Evolutionary conservation across 92 coral and sea anemone species (phyloP), one percentile per base, ranked within the genome.

Genomic region (Bergia sp.): DNA sequence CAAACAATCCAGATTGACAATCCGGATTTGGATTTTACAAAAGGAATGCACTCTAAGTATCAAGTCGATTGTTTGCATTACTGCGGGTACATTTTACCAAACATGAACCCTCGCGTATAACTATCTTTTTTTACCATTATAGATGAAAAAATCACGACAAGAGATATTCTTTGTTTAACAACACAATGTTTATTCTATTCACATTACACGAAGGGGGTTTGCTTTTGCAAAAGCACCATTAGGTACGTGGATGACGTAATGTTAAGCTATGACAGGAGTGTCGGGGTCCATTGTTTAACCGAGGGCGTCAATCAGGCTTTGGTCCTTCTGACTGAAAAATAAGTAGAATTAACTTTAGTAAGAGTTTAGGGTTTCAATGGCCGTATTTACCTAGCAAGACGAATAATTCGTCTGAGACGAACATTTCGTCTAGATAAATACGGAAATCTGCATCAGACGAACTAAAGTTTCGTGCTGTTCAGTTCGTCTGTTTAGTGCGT

Each of bases 211-310:
- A 40, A 40, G 20, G 50, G 36, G 47, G 7, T 18, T 41, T 39
- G 50, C 9, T 76, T 74, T 76, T 73, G 47, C 79, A 5, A 76
- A n/a, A 38, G 36, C 79, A 76, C 79, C 79, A 39, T 76, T 76
- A 3, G 79, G 50, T 76, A 23, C 50, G 50, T 76, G 79, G 49
- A 12, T 16, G 47, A 18, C 37, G n/a, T 76, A 41, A 41, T 76
- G 7, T 21, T 76, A 76, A 39, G 50, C 79, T 44, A 41, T 40
- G 45, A 76, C 21, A 76, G 10, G 47, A 41, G 79, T 18, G 50
- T 41, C n/a, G 21, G 23, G 47, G 43, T 76, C 79, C 29, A 18
- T 76, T 11, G 47, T 76, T 76, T 76, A 41, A 7, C 36, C 49
- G 20, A 2, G 50, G 45, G 69, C 29, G 36, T 76, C 79, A 18